Evolutionary conservation across 2,888 invertebrate species (phyloP).

Genomic region (Orgyia antiqua): DNA sequence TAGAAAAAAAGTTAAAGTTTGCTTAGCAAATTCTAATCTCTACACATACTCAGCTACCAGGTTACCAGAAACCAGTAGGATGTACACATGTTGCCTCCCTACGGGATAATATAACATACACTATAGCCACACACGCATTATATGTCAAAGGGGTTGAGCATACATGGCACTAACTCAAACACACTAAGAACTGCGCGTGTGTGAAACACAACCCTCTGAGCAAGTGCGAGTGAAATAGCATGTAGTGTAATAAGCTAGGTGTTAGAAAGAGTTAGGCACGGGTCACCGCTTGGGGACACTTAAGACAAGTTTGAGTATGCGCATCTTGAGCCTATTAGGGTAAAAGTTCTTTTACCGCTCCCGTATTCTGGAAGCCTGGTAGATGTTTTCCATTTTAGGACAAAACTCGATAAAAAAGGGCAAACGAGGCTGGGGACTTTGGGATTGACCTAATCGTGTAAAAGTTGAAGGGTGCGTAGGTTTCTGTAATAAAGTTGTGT

Average conservation of each 20-base stretch:
- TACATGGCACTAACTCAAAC: slow-evolving; percentile 51
- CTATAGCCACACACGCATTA: slow-evolving; percentile 64
- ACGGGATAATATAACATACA: slow-evolving; percentile 59
- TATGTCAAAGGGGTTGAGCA: slow-evolving; percentile 62
- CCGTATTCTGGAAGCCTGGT: slow-evolving; percentile 57
- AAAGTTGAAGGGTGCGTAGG: slow-evolving; percentile 52
- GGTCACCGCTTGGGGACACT: slow-evolving; percentile 37
- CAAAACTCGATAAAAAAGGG: slow-evolving; percentile 78
- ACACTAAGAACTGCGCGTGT: slow-evolving; percentile 35
- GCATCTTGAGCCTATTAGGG: slow-evolving; percentile 67
- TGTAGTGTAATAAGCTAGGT: slow-evolving; percentile 15
- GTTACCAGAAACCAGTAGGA: slow-evolving; percentile 54
- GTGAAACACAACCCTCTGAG: slow-evolving; percentile 49
- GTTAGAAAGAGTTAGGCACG: slow-evolving; percentile 66
- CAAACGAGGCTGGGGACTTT: slow-evolving; percentile 35
- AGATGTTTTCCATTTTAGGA: slow-evolving; percentile 78
- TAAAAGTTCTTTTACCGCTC: slow-evolving; percentile 51
- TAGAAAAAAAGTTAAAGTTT: slow-evolving; percentile 70
- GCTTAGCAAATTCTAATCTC: slow-evolving; percentile 78
- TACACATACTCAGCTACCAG: slow-evolving; percentile 74
- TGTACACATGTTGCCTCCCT: slow-evolving; percentile 59
- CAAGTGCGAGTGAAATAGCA: slow-evolving; percentile 48
- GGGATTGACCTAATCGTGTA: slow-evolving; percentile 40
- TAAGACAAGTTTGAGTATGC: slow-evolving; percentile 66
- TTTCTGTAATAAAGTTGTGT: slow-evolving; percentile 5